Evolutionary conservation across 2,797 vertebrate genomes (phyloP).

Genomic region (Neoniphon sammara): DNA sequence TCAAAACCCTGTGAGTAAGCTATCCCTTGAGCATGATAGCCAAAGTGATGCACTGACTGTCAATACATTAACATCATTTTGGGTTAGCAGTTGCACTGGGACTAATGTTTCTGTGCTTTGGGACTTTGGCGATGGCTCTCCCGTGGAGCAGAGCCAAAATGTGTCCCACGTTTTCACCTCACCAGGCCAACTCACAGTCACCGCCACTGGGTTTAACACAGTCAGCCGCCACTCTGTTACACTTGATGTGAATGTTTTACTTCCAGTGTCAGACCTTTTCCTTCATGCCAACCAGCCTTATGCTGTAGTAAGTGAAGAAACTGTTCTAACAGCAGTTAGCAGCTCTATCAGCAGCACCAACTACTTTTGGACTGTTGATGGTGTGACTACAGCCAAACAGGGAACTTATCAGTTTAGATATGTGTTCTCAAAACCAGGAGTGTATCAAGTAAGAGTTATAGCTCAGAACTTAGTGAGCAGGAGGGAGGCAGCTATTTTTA

Average conservation of each 20-base stretch:
- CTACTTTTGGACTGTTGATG: constrained; percentile 81
- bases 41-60: constrained; percentile 55
- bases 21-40: constrained; percentile 63
- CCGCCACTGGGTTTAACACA: constrained; percentile 74
- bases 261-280: constrained; percentile 71
- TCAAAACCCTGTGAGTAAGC: constrained; percentile 72
- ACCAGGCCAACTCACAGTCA: constrained; percentile 73
- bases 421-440: constrained; percentile 75
- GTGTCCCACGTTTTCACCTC: constrained; percentile 75
- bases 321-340: constrained; percentile 71
- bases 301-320: constrained; percentile 71
- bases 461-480: constrained; percentile 76
- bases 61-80: constrained; percentile 71
- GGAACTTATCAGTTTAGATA: constrained; percentile 72
- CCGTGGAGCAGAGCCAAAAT: constrained; percentile 52
- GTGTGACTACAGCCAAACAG: constrained; percentile 40
- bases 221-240: constrained; percentile 72
- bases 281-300: constrained; percentile 65
- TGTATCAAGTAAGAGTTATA: constrained; percentile 72
- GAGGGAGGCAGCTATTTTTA: constrained; percentile 62
- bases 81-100: constrained; percentile 65
- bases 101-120: constrained; percentile 78
- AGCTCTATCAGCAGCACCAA: constrained; percentile 62
- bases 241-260: constrained; percentile 69
- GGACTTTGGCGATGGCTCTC: constrained; percentile 84